phyloP scores from a whole-genome alignment of 2,113 vertebrate genomes.

The Sula dactylatra region DNA sequence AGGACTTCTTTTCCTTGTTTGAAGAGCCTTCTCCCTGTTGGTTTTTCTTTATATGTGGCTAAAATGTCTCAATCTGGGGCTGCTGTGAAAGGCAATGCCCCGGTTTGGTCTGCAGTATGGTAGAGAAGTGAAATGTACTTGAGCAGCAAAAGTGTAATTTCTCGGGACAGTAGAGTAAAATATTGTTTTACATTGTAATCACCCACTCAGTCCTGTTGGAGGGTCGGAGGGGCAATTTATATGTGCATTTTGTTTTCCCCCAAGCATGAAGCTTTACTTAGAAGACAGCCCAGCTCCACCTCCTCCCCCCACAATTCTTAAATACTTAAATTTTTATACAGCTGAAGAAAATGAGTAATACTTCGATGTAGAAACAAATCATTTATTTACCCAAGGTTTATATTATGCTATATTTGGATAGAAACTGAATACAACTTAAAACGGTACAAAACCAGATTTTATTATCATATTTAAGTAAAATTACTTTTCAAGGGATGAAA shows the following conservation, averaged over 20 bases:
- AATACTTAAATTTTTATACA: not conserved
- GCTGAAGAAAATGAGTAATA: not conserved
- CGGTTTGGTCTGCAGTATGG: rapidly evolving
- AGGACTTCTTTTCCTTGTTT: not conserved
- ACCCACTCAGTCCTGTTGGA: not conserved
- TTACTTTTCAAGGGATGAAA: not conserved
- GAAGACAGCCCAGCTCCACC: not conserved
- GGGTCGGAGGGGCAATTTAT: not conserved
- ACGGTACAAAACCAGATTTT: not conserved
- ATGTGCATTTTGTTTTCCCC: not conserved
- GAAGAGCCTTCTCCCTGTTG: not conserved
- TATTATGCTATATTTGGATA: not conserved
- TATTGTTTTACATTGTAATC: not conserved
- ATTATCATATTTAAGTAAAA: not conserved
- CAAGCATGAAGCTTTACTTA: not conserved
- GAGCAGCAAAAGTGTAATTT: not conserved
- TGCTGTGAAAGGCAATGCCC: not conserved
- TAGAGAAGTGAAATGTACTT: not conserved
- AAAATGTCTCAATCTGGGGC: not conserved
- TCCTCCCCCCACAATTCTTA: not conserved
- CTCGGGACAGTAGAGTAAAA: not conserved
- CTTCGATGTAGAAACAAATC: not conserved
- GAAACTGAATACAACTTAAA: not conserved
- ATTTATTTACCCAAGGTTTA: not conserved
- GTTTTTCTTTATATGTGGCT: not conserved